Evolutionary conservation across 1,140 invertebrate species (phyloP), one percentile per base, ranked within the genome.

Genomic region (Meloidogyne exigua): DNA sequence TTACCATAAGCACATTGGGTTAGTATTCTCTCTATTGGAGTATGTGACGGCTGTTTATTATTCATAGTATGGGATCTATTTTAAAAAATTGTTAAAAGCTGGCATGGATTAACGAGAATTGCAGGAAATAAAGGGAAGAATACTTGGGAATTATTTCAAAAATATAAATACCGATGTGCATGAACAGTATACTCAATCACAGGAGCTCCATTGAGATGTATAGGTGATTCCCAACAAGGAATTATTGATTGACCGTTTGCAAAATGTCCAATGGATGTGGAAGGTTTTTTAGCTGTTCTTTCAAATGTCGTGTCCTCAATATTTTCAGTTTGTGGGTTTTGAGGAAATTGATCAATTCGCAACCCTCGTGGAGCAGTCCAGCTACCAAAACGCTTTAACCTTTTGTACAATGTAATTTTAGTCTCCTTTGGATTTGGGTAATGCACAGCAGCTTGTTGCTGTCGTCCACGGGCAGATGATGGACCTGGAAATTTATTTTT

Each of bases 331-430:
- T n/a, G n/a, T n/a, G n/a, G n/a, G n/a, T n/a, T 57, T 57, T 57
- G 49, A 57, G 3, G 18, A 57, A n/a, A 0, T n/a, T 57, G 49
- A n/a, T n/a, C 67, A 7, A 84, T 18, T 10, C 75, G 72, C 21
- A 84, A 68, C 18, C 86, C 79, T 13, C 26, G 42, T 2, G 83
- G 83, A 4, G 83, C 42, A 42, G 84, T 42, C 63, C 73, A 81
- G 26, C 25, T 65, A 12, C 72, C 44, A 18, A 82, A 78, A 25
- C 75, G 73, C n/a, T 69, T 68, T 5, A 82, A 49, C 42, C 77
- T 68, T 68, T 75, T 76, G 63, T 80, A 80, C 13, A 81, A n/a
- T 26, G 83, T 83, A 42, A 81, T n/a, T 74, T 83, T 82, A 82
- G 21, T 62, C 26, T 25, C 28, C 62, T 68, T 80, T 13, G 64